Evolutionary conservation across 2,113 vertebrate species (phyloP).

Genomic region (Rhizomys pruinosus): DNA sequence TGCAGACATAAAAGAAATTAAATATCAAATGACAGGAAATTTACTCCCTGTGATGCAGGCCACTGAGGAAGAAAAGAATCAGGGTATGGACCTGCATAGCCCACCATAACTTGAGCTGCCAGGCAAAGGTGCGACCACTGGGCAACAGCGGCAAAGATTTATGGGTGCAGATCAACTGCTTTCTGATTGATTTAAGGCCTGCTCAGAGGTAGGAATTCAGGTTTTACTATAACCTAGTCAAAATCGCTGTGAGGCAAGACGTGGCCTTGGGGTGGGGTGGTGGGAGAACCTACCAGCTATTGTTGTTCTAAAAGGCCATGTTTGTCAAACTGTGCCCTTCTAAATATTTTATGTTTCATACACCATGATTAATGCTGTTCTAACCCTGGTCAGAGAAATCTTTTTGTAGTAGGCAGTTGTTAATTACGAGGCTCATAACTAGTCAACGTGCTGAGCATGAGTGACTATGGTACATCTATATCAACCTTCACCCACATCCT

Average conservation of each 20-base stretch:
- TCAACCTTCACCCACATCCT: neutral
- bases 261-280: neutral
- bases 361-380: neutral
- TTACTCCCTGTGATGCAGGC: neutral
- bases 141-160: neutral
- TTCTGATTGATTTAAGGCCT: neutral
- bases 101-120: too few species aligned
- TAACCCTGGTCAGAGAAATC: neutral
- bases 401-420: neutral
- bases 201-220: neutral
- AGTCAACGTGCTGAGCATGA: neutral
- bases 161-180: too few species aligned
- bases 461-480: neutral
- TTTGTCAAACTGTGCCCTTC: neutral
- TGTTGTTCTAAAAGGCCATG: neutral
- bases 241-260: neutral
- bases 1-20: neutral
- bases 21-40: neutral
- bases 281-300: neutral
- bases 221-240: neutral
- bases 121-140: neutral
- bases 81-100: neutral
- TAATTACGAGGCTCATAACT: neutral
- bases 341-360: neutral
- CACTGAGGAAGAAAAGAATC: too few species aligned